phyloP scores from a whole-genome alignment of 2,888 invertebrate species.

The Oscheius sp. region DNA sequence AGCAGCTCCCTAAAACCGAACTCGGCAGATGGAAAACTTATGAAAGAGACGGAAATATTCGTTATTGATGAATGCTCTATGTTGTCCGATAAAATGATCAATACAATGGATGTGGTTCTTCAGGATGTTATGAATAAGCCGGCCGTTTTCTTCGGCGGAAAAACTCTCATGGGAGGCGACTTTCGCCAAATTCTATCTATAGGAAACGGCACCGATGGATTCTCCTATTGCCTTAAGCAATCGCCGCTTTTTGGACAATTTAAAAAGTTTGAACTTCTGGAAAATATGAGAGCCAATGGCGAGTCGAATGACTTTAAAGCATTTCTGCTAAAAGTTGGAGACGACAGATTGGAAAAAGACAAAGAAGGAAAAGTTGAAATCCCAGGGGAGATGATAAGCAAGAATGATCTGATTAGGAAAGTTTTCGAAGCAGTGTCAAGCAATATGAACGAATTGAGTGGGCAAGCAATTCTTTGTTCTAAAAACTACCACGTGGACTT shows the following conservation, averaged over 20 bases:
- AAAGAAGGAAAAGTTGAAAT: conserved; percentile 10
- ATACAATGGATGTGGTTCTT: conserved; percentile 29
- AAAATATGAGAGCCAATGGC: conserved; percentile 24
- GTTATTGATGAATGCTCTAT: conserved; percentile 34
- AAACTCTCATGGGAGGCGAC: conserved; percentile 37
- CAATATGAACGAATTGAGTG: neutral
- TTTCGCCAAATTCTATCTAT: conserved; percentile 36
- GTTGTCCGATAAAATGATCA: conserved; percentile 25
- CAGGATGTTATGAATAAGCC: conserved; percentile 24
- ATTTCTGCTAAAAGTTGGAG: conserved; percentile 29
- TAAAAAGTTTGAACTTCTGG: neutral
- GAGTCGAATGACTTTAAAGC: conserved; percentile 11
- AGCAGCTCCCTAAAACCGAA: neutral
- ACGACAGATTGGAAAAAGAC: conserved; percentile 18
- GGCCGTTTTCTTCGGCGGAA: conserved; percentile 34
- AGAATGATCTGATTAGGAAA: neutral
- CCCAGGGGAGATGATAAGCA: conserved; percentile 1
- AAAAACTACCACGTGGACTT: conserved; percentile 21
- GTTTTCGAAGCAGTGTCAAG: conserved; percentile 15
- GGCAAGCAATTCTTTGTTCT: conserved; percentile 26
- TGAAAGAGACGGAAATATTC: conserved; percentile 16
- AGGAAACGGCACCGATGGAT: neutral
- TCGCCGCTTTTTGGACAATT: conserved; percentile 19
- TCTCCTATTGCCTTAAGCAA: conserved; percentile 27
- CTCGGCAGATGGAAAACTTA: neutral